Evolutionary conservation across 2,797 vertebrate genomes (phyloP), one percentile per base, ranked within the genome.

Genomic region (Rallus crepitans): DNA sequence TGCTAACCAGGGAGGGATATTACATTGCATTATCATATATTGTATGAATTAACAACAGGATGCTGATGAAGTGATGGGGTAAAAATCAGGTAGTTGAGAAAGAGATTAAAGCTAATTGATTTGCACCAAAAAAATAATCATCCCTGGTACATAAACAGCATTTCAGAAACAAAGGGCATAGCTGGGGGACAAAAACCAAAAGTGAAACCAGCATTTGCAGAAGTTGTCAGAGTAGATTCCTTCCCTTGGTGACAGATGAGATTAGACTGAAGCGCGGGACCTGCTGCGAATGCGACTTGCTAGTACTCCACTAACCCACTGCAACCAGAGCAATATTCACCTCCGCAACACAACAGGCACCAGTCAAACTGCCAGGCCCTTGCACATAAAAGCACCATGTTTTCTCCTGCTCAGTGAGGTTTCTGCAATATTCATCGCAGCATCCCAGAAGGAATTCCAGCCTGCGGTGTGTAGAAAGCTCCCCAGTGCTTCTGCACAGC

Each of bases 1-100:
- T 97, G 88, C 65, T 93, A 97, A 96, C 89, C 82, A 95, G 82
- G 50, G 84, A 93, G 76, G 81, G 91, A 73, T 93, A 97, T 63
- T 95, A 92, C 71, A 93, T 94, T 12, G 6, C 65, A 77, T 93
- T 93, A 96, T 89, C 88, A 56, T 78, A 59, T 53, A 92, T 87
- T 91, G 83, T 59, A 90, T n/a, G 86, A 97, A 95, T 91, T 90
- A 95, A 96, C 88, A 97, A 90, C 60, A 96, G 81, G 63, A 92
- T 87, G 71, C 39, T 10, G 13, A 52, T 70, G 91, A 94, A 96
- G 86, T 60, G 65, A 91, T 40, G 85, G 82, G 96, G 95, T 73
- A 91, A 90, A 85, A 96, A 94, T 57, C 91, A 95, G 87, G 71
- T 63, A 94, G 91, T 66, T 92, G 71, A 91, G 85, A 90, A 96